A percentile compares a stretch with the other conserved stretches of the same genome.
These are phyloP conservation scores for Uropetala carovei DNA, from an alignment of 2,888 invertebrate species.

Conservation along the genomic window DNA sequence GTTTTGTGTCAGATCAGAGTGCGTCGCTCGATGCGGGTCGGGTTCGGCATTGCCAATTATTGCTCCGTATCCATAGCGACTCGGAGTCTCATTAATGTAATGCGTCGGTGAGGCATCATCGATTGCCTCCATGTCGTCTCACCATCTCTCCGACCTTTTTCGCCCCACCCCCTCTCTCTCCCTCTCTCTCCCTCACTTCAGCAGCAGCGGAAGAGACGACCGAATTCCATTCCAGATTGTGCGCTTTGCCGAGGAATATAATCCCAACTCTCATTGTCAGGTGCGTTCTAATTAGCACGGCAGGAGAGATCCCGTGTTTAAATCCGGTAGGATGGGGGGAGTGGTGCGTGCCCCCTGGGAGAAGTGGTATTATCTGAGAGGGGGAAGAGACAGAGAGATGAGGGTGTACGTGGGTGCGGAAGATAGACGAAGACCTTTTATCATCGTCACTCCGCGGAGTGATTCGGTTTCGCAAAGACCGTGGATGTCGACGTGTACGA, in stretches of 20 bases:
- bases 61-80: no score
- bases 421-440: no score
- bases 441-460: no score
- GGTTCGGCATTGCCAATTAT: no score
- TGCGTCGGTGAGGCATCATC: no score
- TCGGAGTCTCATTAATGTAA: no score
- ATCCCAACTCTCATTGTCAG: background rate
- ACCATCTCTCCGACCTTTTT: background rate
- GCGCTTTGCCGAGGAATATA: background rate
- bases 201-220: background rate
- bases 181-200: background rate
- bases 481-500: no score
- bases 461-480: no score
- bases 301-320: background rate
- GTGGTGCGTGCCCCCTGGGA: no score
- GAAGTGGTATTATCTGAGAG: background rate
- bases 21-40: no score
- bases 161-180: background rate
- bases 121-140: background rate
- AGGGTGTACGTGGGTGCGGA: no score
- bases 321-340: background rate
- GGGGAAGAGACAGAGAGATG: background rate
- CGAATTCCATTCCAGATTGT: constrained; percentile 1
- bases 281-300: background rate
- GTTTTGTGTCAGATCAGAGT: no score